Base-by-base conservation (phyloP, 2,797 vertebrate genomes). In the Pogonophryne albipinna region DNA sequence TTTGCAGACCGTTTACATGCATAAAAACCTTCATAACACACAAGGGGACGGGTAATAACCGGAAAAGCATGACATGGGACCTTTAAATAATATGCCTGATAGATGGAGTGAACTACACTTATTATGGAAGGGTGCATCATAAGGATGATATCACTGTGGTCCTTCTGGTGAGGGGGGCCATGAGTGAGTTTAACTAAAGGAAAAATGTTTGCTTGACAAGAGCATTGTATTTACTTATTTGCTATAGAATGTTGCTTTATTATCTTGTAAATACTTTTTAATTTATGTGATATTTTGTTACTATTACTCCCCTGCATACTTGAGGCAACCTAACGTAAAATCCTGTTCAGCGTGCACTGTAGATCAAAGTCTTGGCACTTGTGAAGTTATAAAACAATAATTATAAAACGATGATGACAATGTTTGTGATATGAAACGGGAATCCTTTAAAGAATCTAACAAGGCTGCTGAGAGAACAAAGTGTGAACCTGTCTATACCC, bases 381-480 rank as follows among this genome's bases (percentile, higher is more conserved):
- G 14, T 16, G 53, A 45, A 41, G 27, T 31, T 16, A 47, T 1
- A 34, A 19, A 84, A 53, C 16, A 58, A 19, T 52, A 46, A 41
- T 2, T 55, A 31, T 44, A 19, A 17, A 53, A 23, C 0, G 0
- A 50, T 16, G 2, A 62, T 64, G 45, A 64, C 1, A 31, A 20
- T 57, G 17, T 75, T 59, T 49, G 31, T 60, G n/a, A 49, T 50
- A 49, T 69, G 8, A 72, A 80, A 82, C 42, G 27, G 8, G 27
- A 71, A 51, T 76, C 19, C 42, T 71, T 66, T 47, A 27, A 65
- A 52, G 6, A 57, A 62, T 52, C 17, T 8, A 58, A 55, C 3
- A 66, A 44, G 67, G 58, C 16, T 55, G n/a, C 56, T 53, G 14
- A 38, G 42, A 84, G 64, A 72, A 62, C 50, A 63, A n/a, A 49